Evolutionary conservation across 1,140 invertebrate genomes (phyloP), one percentile per base, ranked within the genome.

Genomic region (Zaprionus taronus): DNA sequence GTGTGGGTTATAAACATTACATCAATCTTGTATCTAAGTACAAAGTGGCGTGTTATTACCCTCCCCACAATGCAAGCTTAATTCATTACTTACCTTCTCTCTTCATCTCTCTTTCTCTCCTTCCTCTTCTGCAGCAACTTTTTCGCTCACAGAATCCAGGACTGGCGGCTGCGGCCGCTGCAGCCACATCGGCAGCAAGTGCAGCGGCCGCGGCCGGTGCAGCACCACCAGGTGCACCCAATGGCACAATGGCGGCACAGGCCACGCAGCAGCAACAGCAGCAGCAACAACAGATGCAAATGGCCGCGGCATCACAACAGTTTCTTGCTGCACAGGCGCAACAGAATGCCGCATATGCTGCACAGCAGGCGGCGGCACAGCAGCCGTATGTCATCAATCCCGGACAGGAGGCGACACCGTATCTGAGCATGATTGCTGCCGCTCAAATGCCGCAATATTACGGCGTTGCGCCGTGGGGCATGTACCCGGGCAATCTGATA

Each of bases 301-400:
- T 96, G 72, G 91, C 91, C 14, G 91, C 91, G 4, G 91, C 91
- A 5, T 96, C 96, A 75, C 96, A 95, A 83, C 92, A 93, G 56
- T 92, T 92, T 72, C 80, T 93, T 63, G 81, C 92, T 67, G 92
- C 95, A 80, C 83, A 91, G 72, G 92, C 92, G 53, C 91, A 93
- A 74, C 91, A 91, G 66, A 93, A 80, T 81, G 93, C 92, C 53
- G 93, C 94, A 51, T 93, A 93, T 75, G 92, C 92, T 93, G 95
- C 95, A 92, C 95, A 93, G 78, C 94, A 95, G 81, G 94, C 96
- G 79, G 95, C 97, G 9, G 41, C 41, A 17, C 41, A 47, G 41
- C 51, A 55, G 51, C 97, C 97, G 20, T 98, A 98, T 91, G 96
- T 98, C 68, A 96, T 98, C 81, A 98, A 98, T 93, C 95, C 96